Base-by-base conservation (phyloP, 2,797 vertebrate species). In the Sebastolobus alascanus region DNA sequence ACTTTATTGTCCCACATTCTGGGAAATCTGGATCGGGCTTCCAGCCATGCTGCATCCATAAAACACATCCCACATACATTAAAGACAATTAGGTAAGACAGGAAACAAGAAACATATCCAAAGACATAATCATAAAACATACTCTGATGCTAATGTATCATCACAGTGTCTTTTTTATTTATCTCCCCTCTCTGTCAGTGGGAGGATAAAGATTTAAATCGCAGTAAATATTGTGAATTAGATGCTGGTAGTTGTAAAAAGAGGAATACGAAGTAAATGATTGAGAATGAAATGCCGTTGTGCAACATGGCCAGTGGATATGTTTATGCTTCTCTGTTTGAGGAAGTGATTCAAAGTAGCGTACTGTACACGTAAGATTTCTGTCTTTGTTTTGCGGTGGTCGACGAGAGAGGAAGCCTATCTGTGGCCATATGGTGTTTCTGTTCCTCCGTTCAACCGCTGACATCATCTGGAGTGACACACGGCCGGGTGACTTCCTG, bases 391-490 rank as follows among this genome's bases (percentile, higher is more conserved):
- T 68, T 73, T 9, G 59, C 58, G 75, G 65, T 31, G 81, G 61
- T 84, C 70, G 72, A 6, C 2, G 68, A 77, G 69, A 90, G 79
- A 90, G 94, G 94, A 95, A 94, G 92, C 84, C 88, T 91, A 92
- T 94, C 93, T 83, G 71, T 31, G 55, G 56, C 90, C 91, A 92
- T 88, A 85, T 89, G 89, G 61, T 38, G 88, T 92, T 92, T 93
- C 91, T 90, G 87, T 94, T 95, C 91, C 94, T 91, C 73, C 56
- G 7, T 75, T 90, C 69, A 78, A 87, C 90, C 67, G 67, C 79
- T 94, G 94, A 94, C 93, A 91, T 95, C 92, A 93, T 92, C 82
- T 73, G 69, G 75, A 86, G 87, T 90, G 93, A 93, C 91, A 92
- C 88, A 73, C 46, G 22, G 88, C 81, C 81, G 46, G 77, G 86